Base-by-base conservation (phyloP, 2,888 invertebrate species). In the Calliopum simillimum region DNA sequence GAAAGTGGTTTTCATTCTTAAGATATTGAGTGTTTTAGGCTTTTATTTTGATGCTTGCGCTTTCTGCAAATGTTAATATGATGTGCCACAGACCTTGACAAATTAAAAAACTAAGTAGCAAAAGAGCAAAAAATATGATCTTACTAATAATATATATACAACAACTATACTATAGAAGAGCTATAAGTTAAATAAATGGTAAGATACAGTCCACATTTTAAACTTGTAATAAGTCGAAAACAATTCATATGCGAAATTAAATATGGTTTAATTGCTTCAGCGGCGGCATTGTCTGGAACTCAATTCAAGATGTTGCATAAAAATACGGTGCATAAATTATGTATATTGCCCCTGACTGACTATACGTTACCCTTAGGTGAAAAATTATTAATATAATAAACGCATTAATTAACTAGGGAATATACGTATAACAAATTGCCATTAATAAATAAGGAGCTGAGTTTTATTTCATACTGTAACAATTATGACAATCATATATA, bases 321-420 rank as follows among this genome's bases (percentile, higher is more conserved):
- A 61, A 33, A n/a, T n/a, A 33, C 33, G 61, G 61, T 61, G 61
- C 44, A 61, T 61, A 61, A 61, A 61, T 61, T 61, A 61, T 61
- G 61, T 46, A 46, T 11, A 46, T 6, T 61, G 33, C 33, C 33
- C 33, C 33, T 33, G 33, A 33, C 8, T 33, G 33, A 33, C 33
- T 8, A 8, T 33, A 33, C 5, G 8, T 33, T 8, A 33, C n/a
- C n/a, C n/a, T 8, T 33, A 33, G 8, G 33, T 8, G 4, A 33
- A 33, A 33, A 33, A 33, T 6, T 4, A 33, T 33, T 33, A 6
- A 33, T 8, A 6, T 8, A 33, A 33, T 0, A 0, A 33, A 8
- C 8, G 33, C 33, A 33, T 8, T 33, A 33, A 8, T 33, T 2
- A 33, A 8, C 8, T 8, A 33, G 33, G 8, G 33, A 0, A 33